Percentiles rank a stretch among this genome's conserved stretches.
These are phyloP conservation scores for Myotis findleyi DNA, from an alignment of 2,797 vertebrate species.

Conservation along the genomic window DNA sequence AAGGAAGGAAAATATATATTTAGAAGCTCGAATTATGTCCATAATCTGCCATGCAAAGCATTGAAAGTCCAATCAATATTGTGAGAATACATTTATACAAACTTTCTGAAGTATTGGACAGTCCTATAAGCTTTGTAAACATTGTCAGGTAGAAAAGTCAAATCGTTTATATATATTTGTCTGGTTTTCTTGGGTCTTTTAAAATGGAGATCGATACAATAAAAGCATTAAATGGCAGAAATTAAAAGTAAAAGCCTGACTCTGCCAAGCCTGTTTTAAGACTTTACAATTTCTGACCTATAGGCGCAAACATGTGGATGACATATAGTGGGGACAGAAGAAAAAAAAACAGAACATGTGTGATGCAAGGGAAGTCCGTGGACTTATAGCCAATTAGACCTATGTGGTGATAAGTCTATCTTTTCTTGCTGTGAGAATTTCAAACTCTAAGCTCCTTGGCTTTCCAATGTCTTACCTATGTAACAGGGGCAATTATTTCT, in stretches of 20 bases:
- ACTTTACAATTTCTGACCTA: neutral
- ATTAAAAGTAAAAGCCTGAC: neutral
- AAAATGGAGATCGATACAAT: neutral
- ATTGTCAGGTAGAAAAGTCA: neutral
- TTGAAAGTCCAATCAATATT: neutral
- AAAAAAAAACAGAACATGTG: neutral
- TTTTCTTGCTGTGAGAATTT: slow-evolving; percentile 13
- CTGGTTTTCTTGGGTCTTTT: neutral
- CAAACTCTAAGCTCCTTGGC: neutral
- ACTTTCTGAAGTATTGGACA: neutral
- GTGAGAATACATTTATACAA: neutral
- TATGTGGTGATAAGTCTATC: neutral
- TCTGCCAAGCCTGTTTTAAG: neutral
- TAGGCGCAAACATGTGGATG: neutral
- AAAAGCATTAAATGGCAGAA: neutral
- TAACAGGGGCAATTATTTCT: slow-evolving; percentile 51
- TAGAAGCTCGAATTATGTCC: neutral
- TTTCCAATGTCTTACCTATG: slow-evolving; percentile 43
- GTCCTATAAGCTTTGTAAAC: neutral
- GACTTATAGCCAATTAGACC: neutral
- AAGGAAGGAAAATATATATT: neutral
- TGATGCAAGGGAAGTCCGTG: neutral
- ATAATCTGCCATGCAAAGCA: neutral
- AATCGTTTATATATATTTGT: neutral
- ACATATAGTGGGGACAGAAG: neutral